Evolutionary conservation across 2,888 invertebrate species (phyloP), one percentile per base, ranked within the genome.

Genomic region (Tupiocoris notatus): DNA sequence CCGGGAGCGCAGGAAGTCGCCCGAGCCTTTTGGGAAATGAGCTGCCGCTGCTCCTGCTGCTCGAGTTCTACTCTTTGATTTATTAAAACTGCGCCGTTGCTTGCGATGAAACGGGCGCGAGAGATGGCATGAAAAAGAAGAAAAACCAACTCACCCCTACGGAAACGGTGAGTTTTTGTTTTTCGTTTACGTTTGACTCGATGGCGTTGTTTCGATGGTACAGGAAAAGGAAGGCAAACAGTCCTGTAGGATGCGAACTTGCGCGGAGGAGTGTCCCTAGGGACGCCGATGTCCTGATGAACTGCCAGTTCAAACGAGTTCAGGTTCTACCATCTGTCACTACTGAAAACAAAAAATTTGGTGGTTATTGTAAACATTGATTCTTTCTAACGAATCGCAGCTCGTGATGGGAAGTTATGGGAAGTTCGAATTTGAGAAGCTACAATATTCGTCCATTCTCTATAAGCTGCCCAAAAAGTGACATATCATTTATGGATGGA

Each of bases 21-120:
- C 70, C 23, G 9, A 70, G 70, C 61, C 70, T 70, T 70, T 24
- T 59, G 70, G 70, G 70, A 70, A 70, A 70, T 70, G 70, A 70
- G 70, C 22, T 70, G 23, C 70, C 59, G 20, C 70, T 39, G 39
- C 39, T 39, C 39, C 70, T 70, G 20, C 70, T n/a, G n/a, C n/a
- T n/a, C n/a, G n/a, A n/a, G n/a, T n/a, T n/a, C n/a, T n/a, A n/a
- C n/a, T 70, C 59, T 70, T 70, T 70, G 70, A 70, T 70, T 70
- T 70, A 70, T 70, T 70, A 70, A 70, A 70, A 70, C 70, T 70
- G 59, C 65, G 39, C 39, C 39, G 39, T 39, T 39, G 39, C 39
- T 39, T 12, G 39, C 39, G 6, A 39, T 39, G 39, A 39, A 39
- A 39, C 39, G 39, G n/a, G n/a, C n/a, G n/a, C 39, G 39, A 3